Evolutionary conservation across 2,113 vertebrate genomes (phyloP).

Genomic region (Pteropus alecto): DNA sequence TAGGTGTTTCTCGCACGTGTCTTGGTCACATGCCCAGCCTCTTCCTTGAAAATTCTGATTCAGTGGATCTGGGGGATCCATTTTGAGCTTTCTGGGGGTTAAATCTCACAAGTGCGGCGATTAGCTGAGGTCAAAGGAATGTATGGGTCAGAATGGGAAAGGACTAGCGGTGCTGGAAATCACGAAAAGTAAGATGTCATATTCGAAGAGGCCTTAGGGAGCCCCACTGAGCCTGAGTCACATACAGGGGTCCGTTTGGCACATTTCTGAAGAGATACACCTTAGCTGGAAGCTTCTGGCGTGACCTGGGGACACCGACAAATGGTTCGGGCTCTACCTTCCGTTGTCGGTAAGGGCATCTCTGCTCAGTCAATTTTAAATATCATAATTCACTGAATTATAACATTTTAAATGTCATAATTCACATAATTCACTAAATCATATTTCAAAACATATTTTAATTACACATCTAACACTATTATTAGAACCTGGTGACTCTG

Average conservation of each 20-base stretch:
- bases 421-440: neutral
- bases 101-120: neutral
- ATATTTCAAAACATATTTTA: neutral
- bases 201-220: neutral
- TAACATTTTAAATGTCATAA: too few relatives aligned
- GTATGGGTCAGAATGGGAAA: neutral
- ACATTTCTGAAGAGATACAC: neutral
- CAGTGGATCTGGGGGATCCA: neutral
- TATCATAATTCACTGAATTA: neutral
- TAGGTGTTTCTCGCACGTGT: neutral
- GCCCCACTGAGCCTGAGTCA: neutral
- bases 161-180: neutral
- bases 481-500: neutral
- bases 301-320: neutral
- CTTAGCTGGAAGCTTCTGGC: neutral
- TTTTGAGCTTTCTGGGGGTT: neutral
- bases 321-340: neutral
- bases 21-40: neutral
- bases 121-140: neutral
- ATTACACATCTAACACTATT: neutral
- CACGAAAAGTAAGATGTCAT: neutral
- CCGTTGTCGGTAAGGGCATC: neutral
- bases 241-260: accelerated
- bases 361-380: neutral
- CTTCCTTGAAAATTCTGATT: neutral